Evolutionary conservation across 2,888 invertebrate species (phyloP).

Genomic region (Ochropleura leucogaster): DNA sequence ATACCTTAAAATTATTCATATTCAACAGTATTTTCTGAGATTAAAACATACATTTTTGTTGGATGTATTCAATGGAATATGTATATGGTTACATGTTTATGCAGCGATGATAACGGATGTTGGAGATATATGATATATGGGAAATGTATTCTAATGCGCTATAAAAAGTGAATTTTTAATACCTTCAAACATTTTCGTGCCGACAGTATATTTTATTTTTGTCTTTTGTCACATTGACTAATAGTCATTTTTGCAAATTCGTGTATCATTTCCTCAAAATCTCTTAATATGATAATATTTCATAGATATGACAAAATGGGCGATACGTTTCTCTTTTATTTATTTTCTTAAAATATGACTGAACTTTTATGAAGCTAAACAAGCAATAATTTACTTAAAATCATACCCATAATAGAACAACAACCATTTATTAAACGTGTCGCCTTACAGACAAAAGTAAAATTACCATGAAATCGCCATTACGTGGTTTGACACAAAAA

Average conservation of each 20-base stretch:
- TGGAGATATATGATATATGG: conserved; percentile 32
- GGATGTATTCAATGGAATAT: not conserved
- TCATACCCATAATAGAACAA: conserved; percentile 36
- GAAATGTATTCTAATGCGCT: conserved; percentile 35
- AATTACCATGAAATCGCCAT: conserved; percentile 61
- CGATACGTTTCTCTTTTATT: conserved; percentile 8
- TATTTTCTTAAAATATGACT: conserved; percentile 17
- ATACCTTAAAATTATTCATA: conserved; percentile 62
- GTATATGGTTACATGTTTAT: conserved; percentile 31
- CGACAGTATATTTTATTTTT: not conserved
- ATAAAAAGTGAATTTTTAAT: conserved; percentile 23
- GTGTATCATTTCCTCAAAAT: not conserved
- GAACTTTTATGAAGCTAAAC: conserved; percentile 32
- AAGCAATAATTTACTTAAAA: conserved; percentile 50
- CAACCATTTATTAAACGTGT: conserved; percentile 50
- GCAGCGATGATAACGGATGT: conserved; percentile 38
- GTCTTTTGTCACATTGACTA: conserved; percentile 10
- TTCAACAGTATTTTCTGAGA: conserved; percentile 48
- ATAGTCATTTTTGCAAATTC: not conserved
- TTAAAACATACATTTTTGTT: conserved; percentile 44
- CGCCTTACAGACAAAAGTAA: conserved; percentile 49
- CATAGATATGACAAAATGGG: not conserved
- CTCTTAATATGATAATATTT: not conserved
- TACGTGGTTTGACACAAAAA: conserved; percentile 52
- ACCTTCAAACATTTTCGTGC: not conserved